phyloP scores from a whole-genome alignment of 2,888 invertebrate genomes.

The Synanthedon andrenaeformis region DNA sequence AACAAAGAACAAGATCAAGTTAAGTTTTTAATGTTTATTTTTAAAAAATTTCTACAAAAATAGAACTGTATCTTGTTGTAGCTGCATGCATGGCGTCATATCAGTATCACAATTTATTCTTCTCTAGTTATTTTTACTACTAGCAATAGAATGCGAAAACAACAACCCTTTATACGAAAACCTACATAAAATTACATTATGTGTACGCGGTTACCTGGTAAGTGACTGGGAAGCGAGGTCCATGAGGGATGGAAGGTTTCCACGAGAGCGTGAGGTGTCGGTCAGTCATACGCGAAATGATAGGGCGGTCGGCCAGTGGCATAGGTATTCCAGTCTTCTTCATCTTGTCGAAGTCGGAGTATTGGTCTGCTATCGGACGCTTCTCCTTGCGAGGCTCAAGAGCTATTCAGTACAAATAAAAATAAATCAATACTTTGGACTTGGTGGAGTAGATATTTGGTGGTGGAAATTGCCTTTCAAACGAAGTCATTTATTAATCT shows the following conservation, averaged over 20 bases:
- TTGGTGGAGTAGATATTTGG: neutral
- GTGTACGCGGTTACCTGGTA: conserved; percentile 75
- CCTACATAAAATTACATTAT: too few relatives aligned
- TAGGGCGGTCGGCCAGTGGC: conserved; percentile 90
- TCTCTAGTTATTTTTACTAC: too few relatives aligned
- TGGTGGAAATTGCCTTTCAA: neutral
- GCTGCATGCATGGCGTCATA: too few relatives aligned
- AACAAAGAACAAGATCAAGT: neutral
- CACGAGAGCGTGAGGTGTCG: conserved; percentile 90
- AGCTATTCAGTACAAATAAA: conserved; percentile 64
- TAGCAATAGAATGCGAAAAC: too few relatives aligned
- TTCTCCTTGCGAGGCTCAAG: conserved; percentile 75
- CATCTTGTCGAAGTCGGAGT: conserved; percentile 85
- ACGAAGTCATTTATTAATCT: too few relatives aligned
- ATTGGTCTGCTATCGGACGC: conserved; percentile 81
- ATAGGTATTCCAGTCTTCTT: conserved; percentile 86
- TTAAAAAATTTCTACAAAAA: too few relatives aligned
- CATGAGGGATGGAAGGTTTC: conserved; percentile 92
- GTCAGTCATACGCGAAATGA: conserved; percentile 93
- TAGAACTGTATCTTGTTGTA: too few relatives aligned
- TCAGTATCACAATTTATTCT: too few relatives aligned
- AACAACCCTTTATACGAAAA: too few relatives aligned
- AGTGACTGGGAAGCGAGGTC: conserved; percentile 89
- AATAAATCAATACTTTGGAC: neutral
- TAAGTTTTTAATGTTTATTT: too few relatives aligned